Percentiles rank a stretch among this genome's conserved stretches.
phyloP scores from a whole-genome alignment of 2,797 vertebrate species.

The Ammospiza maritima region DNA sequence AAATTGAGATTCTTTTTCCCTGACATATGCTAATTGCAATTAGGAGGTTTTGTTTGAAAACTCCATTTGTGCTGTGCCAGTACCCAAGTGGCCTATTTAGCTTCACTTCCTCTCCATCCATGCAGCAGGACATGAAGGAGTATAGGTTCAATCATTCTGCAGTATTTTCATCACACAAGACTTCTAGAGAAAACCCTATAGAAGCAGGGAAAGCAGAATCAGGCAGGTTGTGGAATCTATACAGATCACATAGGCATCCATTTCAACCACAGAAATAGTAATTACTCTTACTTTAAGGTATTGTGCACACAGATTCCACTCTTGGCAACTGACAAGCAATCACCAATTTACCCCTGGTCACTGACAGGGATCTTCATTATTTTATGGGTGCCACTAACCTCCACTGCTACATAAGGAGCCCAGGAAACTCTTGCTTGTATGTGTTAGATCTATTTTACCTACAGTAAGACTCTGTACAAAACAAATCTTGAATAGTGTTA shows the following conservation, averaged over 20 bases:
- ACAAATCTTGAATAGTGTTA: background rate
- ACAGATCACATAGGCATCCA: fast-evolving
- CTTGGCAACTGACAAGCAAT: background rate
- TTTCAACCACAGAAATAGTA: background rate
- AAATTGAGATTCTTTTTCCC: background rate
- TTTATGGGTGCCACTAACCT: background rate
- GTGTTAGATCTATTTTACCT: background rate
- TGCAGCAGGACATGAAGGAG: background rate
- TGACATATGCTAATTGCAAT: background rate
- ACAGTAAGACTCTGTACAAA: background rate
- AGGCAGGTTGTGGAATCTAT: background rate
- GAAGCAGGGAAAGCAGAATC: background rate
- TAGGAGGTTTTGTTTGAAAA: background rate
- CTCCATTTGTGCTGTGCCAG: background rate
- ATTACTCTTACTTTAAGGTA: background rate
- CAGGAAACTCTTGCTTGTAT: background rate
- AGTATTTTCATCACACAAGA: background rate
- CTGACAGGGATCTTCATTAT: background rate
- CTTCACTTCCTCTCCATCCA: background rate
- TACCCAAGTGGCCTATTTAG: background rate
- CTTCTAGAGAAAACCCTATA: background rate
- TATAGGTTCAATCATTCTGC: background rate
- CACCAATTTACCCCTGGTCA: background rate
- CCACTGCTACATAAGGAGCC: background rate
- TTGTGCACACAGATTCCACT: background rate